A percentile compares a stretch with the other conserved stretches of the same genome.
These are phyloP conservation scores for Ethmia dodecea DNA, from an alignment of 2,888 invertebrate genomes.

Conservation along the genomic window DNA sequence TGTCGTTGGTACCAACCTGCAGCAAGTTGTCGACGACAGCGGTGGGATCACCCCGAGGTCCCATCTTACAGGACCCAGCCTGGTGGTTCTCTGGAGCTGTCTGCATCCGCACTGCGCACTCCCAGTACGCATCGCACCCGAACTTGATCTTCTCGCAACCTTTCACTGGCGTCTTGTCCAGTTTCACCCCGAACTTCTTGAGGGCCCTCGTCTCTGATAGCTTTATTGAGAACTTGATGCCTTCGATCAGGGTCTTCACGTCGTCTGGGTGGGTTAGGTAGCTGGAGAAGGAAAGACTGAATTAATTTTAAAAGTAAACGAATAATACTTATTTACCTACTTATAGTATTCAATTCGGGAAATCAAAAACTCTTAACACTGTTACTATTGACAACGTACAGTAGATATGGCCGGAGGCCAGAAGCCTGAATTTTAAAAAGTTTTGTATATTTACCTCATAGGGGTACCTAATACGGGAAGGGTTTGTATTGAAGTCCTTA, in stretches of 20 bases:
- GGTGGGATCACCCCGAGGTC: constrained; percentile 81
- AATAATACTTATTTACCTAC: no score
- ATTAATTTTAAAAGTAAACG: not conserved
- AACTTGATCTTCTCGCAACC: constrained; percentile 87
- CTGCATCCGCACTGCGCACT: constrained; percentile 84
- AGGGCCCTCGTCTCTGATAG: constrained; percentile 82
- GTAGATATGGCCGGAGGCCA: no score
- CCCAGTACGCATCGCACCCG: constrained; percentile 87
- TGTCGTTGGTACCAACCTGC: constrained; percentile 59
- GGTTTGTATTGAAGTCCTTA: no score
- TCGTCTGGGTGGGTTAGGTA: constrained; percentile 88
- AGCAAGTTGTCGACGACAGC: constrained; percentile 86
- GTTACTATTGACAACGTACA: no score
- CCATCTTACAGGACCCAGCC: constrained; percentile 90
- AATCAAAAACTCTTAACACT: no score
- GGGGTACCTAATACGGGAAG: no score
- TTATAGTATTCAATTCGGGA: no score
- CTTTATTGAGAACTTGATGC: constrained; percentile 86
- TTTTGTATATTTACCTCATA: no score
- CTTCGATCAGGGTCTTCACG: constrained; percentile 87
- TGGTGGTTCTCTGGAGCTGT: constrained; percentile 91
- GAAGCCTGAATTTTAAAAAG: no score
- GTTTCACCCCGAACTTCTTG: constrained; percentile 82
- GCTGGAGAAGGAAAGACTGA: constrained; percentile 28
- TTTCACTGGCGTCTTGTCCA: constrained; percentile 83